Percentiles rank a stretch among this genome's conserved stretches.
Evolutionary conservation across 35 echinoderm and acorn worm species (phyloP).

Genomic region (Patiria miniata): DNA sequence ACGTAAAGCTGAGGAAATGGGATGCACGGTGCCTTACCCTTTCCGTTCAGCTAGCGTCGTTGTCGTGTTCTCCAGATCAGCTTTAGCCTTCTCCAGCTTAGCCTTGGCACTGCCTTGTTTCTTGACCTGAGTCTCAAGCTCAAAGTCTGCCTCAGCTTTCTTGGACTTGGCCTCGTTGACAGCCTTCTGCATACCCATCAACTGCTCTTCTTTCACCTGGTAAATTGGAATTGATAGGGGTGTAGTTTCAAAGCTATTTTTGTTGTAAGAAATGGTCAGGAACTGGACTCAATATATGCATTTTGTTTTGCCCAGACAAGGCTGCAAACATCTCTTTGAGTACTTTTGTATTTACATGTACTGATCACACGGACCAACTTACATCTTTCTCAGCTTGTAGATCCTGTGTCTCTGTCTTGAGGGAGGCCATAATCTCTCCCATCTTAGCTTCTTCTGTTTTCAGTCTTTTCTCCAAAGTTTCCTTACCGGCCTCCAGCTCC

Average conservation of each 20-base stretch:
- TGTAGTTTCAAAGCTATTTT: background rate
- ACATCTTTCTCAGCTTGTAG: slow-evolving; percentile 96
- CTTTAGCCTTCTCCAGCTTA: slow-evolving; percentile 73
- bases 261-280: no score
- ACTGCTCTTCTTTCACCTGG: slow-evolving; percentile 82
- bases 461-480: slow-evolving; percentile 63
- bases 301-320: no score
- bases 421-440: slow-evolving; percentile 86
- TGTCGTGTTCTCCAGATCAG: slow-evolving; percentile 59
- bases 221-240: background rate
- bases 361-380: no score
- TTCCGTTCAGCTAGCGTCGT: slow-evolving; percentile 72
- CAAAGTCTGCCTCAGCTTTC: slow-evolving; percentile 77
- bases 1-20: no score
- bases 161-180: slow-evolving; percentile 90
- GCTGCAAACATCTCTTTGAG: no score
- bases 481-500: slow-evolving; percentile 66
- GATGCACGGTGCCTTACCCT: no score
- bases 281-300: no score
- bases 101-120: slow-evolving; percentile 62
- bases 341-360: no score
- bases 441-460: slow-evolving; percentile 93
- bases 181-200: slow-evolving; percentile 90
- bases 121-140: slow-evolving; percentile 62
- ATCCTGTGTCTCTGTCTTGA: slow-evolving; percentile 85